Conservation (phyloP, 2,797 vertebrate species). For the Silurus aristotelis region DNA sequence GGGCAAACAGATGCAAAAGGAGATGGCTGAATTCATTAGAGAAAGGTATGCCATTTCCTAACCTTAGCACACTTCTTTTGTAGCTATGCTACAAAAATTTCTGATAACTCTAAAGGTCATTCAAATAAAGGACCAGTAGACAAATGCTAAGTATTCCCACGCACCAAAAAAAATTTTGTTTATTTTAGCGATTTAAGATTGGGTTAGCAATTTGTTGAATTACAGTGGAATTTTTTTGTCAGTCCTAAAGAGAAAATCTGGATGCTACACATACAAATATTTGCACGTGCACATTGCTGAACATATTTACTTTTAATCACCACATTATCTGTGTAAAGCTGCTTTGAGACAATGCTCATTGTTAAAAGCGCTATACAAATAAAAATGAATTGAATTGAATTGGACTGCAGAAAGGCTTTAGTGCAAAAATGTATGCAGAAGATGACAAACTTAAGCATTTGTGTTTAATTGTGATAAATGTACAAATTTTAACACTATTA, state of each 20-base stretch:
- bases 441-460: background rate
- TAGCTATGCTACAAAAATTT: background rate
- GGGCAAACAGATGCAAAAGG: conserved; percentile 97
- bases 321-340: too few species aligned
- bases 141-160: background rate
- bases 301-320: background rate
- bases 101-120: background rate
- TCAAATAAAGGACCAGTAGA: background rate
- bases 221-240: background rate
- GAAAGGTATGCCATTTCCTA: conserved; percentile 81
- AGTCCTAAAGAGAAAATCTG: background rate
- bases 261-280: too few species aligned
- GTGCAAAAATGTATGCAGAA: background rate
- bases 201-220: background rate
- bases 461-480: background rate
- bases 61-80: background rate
- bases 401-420: background rate
- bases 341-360: too few species aligned
- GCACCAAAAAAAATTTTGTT: background rate
- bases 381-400: too few species aligned
- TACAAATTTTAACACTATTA: background rate
- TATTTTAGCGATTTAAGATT: background rate
- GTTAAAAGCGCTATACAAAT: too few species aligned
- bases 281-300: background rate
- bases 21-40: conserved; percentile 95